Conservation (phyloP, 2,797 vertebrate genomes). For the Capromys pilorides region DNA sequence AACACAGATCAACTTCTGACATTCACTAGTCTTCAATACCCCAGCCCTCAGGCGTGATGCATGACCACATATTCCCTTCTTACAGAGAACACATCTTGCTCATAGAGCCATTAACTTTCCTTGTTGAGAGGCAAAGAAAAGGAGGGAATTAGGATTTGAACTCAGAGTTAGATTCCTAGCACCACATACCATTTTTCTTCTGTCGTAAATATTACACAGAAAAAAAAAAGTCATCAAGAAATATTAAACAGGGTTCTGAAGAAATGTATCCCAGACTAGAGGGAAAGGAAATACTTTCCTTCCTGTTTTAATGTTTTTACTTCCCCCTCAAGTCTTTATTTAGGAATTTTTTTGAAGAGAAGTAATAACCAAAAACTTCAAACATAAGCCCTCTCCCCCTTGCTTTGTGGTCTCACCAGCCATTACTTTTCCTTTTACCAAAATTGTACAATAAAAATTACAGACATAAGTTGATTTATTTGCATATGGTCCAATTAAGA, state of each 20-base stretch:
- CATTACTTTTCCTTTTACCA: background rate
- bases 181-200: background rate
- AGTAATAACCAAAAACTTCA: background rate
- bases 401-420: background rate
- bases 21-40: background rate
- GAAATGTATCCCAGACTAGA: slow-evolving; percentile 1
- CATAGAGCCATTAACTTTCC: background rate
- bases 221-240: background rate
- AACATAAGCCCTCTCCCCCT: background rate
- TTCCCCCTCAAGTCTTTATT: background rate
- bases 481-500: slow-evolving; percentile 61
- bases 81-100: background rate
- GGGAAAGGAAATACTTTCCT: background rate
- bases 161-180: background rate
- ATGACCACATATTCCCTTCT: background rate
- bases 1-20: background rate
- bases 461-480: slow-evolving; percentile 51
- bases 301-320: background rate
- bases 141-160: background rate
- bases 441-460: slow-evolving; percentile 38
- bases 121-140: background rate
- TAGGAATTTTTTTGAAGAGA: background rate
- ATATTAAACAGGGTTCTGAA: background rate
- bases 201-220: background rate
- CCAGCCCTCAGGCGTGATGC: background rate